A percentile compares a stretch with the other conserved stretches of the same genome.
These are phyloP conservation scores for Platalea minor DNA, from an alignment of 2,797 vertebrate genomes.

Conservation along the genomic window DNA sequence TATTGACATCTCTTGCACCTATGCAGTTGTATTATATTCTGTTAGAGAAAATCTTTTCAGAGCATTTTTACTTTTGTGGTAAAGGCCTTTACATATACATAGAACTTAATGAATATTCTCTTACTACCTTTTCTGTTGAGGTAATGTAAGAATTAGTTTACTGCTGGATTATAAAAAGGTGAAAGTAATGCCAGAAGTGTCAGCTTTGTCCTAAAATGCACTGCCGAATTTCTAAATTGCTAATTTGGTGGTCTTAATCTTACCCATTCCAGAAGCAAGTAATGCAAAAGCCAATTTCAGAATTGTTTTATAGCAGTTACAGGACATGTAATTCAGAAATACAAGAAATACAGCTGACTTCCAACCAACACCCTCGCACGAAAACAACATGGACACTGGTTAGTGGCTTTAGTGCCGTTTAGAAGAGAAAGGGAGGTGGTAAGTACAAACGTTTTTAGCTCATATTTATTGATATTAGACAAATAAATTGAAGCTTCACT, in stretches of 20 bases:
- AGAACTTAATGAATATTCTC: neutral
- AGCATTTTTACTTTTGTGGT: neutral
- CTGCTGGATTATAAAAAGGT: neutral
- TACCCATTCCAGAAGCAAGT: neutral
- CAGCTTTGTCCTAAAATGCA: neutral
- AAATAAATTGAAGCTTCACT: neutral
- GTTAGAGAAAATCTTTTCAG: neutral
- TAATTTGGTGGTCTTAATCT: neutral
- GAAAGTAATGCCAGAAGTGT: neutral
- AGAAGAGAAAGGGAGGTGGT: neutral
- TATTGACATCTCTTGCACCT: neutral
- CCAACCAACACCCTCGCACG: neutral
- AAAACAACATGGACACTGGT: neutral
- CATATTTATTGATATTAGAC: neutral
- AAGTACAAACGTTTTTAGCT: neutral
- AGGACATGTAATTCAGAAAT: neutral
- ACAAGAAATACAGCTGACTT: neutral
- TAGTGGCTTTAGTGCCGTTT: neutral
- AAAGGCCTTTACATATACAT: neutral
- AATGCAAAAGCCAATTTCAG: neutral
- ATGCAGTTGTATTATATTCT: neutral
- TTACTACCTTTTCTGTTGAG: neutral
- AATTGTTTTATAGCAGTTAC: neutral
- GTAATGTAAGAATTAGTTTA: neutral
- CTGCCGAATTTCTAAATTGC: neutral